These are phyloP conservation scores for Xestia ashworthii DNA, from an alignment of 2,888 invertebrate species.

Conservation along the genomic window DNA sequence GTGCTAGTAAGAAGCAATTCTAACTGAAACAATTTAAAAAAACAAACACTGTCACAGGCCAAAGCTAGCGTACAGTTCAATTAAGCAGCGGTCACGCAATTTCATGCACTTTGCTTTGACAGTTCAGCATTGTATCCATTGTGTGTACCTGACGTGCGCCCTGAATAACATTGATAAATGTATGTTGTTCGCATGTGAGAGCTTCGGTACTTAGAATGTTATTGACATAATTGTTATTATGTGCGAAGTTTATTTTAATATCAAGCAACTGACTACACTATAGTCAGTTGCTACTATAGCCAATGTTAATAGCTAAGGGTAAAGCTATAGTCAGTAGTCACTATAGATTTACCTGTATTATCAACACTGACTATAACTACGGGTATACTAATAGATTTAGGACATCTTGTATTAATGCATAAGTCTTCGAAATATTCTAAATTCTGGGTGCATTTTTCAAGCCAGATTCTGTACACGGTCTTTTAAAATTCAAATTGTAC, in stretches of 20 bases:
- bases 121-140: conserved; percentile 67
- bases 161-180: conserved; percentile 75
- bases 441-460: background rate
- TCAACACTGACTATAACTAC: background rate
- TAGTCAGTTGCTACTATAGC: too few species aligned
- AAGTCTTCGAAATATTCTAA: background rate
- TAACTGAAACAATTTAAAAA: background rate
- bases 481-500: too few species aligned
- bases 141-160: conserved; percentile 71
- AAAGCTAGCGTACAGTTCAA: conserved; percentile 55
- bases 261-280: too few species aligned
- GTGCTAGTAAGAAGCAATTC: too few species aligned
- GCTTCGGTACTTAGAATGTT: conserved; percentile 24
- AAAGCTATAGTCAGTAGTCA: too few species aligned
- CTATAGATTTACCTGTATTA: background rate
- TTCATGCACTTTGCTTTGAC: conserved; percentile 65
- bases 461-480: background rate
- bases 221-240: conserved; percentile 26
- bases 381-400: background rate
- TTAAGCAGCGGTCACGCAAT: conserved; percentile 69
- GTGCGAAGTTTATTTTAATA: conserved; percentile 11
- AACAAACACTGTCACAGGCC: conserved; percentile 1
- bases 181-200: conserved; percentile 47
- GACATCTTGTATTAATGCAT: background rate
- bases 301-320: too few species aligned